Base-by-base conservation (phyloP, 2,113 vertebrate species). In the Crotalus horridus region DNA sequence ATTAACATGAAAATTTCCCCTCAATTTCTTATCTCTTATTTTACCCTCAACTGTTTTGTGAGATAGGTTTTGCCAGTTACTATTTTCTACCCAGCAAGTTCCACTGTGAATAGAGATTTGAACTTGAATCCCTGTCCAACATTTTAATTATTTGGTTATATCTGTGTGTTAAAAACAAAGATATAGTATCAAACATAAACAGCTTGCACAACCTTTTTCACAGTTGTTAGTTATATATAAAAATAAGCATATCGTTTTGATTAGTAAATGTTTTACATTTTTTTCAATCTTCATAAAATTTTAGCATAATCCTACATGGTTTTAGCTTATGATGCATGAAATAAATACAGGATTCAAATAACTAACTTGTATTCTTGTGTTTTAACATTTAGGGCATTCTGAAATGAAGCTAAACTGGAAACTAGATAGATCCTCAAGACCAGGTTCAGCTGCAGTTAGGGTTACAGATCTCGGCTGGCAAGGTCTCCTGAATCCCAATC, bases 381-480 rank as follows among this genome's bases (percentile, higher is more conserved):
- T 94, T 95, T 94, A 87, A 64, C 95, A 33, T 93, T 92, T 90
- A 97, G 95, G 93, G 94, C 59, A 91, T 26, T 58, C 51, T 89
- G 92, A 95, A 59, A 98, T 97, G 97, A 97, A 97, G 39, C 94
- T 89, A 92, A 94, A 94, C 93, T 74, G 94, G 96, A 94, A 95
- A 74, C 87, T 93, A 95, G 89, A 85, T 89, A 81, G 12, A 1
- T 13, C 93, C 53, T 93, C 93, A 74, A 95, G 91, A 59, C 97
- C 96, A 0, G 93, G 95, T 69, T 96, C 97, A 39, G 97, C 98
- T 90, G 96, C 97, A 54, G 91, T 98, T 89, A 96, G 26, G 51
- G 97, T 98, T 91, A 97, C 97, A 91, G 98, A 99, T 95, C 95
- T 98, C 90, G 97, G 96, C 92, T 98, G 97, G 96, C 97, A 94